A percentile compares a stretch with the other conserved stretches of the same genome.
Conservation (phyloP, 2,888 invertebrate genomes). For the Coenonympha arcania region DNA sequence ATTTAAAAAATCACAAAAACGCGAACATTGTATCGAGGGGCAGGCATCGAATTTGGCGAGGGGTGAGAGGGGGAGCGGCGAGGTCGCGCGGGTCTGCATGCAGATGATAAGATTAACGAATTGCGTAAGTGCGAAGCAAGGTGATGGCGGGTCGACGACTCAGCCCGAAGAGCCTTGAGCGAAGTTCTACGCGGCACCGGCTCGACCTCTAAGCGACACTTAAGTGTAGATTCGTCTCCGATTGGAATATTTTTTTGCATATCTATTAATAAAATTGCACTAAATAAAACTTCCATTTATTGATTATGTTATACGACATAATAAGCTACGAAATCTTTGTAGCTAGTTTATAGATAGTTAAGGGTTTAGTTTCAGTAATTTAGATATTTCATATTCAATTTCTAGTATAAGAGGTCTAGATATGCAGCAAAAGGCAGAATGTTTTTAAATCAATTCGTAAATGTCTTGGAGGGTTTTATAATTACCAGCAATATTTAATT, state of each 20-base stretch:
- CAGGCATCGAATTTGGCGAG: constrained; percentile 56
- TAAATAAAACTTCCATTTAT: background rate
- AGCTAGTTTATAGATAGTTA: too few relatives aligned
- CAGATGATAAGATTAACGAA: constrained; percentile 70
- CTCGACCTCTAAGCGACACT: constrained; percentile 62
- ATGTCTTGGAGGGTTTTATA: constrained; percentile 5
- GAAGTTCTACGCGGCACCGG: constrained; percentile 49
- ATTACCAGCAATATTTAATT: constrained; percentile 1
- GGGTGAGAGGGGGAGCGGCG: constrained; percentile 51
- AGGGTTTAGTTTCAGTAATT: background rate
- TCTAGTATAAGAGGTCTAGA: background rate
- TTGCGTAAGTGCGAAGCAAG: constrained; percentile 72
- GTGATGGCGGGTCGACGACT: constrained; percentile 71
- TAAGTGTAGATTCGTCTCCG: constrained; percentile 36
- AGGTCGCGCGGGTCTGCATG: constrained; percentile 63
- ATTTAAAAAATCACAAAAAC: background rate
- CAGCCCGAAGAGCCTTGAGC: constrained; percentile 61
- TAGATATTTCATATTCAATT: background rate
- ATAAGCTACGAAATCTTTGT: too few relatives aligned
- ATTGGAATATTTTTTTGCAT: constrained; percentile 9
- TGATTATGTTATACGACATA: background rate
- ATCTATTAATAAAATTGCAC: background rate
- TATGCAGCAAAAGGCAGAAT: background rate
- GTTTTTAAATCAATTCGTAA: constrained; percentile 3
- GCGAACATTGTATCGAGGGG: constrained; percentile 28